Evolutionary conservation across 1,140 invertebrate species (phyloP).

Genomic region (Phenacoccus solenopsis): DNA sequence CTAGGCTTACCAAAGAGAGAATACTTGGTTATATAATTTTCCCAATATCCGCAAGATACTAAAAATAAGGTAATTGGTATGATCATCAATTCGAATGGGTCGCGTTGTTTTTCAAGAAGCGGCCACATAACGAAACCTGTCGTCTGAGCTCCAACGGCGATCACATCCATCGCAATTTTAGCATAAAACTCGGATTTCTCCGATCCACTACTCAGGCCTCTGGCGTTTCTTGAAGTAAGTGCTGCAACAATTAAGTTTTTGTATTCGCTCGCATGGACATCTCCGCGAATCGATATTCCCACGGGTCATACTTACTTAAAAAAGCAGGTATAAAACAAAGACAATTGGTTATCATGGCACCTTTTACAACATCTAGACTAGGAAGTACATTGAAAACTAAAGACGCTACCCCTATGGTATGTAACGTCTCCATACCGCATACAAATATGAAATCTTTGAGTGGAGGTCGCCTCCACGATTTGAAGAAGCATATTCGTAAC

Average conservation of each 20-base stretch:
- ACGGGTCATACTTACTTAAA: slow-evolving; percentile 39
- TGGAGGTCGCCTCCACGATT: slow-evolving; percentile 34
- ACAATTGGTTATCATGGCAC: slow-evolving; percentile 86
- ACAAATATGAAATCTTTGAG: slow-evolving; percentile 38
- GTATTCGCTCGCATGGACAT: too few relatives aligned
- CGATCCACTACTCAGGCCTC: slow-evolving; percentile 35
- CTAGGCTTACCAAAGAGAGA: slow-evolving; percentile 53
- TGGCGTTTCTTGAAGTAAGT: slow-evolving; percentile 60
- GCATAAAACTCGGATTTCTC: slow-evolving; percentile 49
- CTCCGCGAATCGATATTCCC: not conserved
- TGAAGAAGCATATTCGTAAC: slow-evolving; percentile 79
- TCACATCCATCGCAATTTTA: slow-evolving; percentile 67
- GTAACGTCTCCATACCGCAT: slow-evolving; percentile 70
- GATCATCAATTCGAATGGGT: slow-evolving; percentile 51
- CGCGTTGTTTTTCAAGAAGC: slow-evolving; percentile 43
- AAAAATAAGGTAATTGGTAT: slow-evolving; percentile 70
- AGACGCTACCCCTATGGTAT: slow-evolving; percentile 69
- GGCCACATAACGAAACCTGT: slow-evolving; percentile 86
- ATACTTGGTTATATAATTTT: slow-evolving; percentile 80
- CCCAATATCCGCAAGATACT: slow-evolving; percentile 90
- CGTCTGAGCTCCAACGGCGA: slow-evolving; percentile 68
- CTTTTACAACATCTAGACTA: slow-evolving; percentile 79
- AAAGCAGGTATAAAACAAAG: slow-evolving; percentile 76
- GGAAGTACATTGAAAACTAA: slow-evolving; percentile 79
- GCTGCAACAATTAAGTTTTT: too few relatives aligned